Conservation (phyloP, 64 coral and sea anemone genomes). For the Platygyra sinensis region DNA sequence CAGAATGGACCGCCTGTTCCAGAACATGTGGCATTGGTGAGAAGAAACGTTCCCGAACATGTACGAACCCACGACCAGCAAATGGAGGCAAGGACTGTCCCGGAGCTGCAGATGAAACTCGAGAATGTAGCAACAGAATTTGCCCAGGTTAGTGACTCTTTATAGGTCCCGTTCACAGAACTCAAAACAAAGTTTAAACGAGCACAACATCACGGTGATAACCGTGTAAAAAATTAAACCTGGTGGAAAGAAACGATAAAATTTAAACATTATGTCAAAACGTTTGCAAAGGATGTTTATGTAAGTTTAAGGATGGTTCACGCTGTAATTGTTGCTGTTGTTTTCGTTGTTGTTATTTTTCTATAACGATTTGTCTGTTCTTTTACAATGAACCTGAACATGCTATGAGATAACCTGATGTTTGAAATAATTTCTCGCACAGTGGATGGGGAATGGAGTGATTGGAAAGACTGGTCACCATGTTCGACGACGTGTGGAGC, state of each 20-base stretch:
- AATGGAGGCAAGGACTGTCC: conserved; percentile 30
- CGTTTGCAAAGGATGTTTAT: no score
- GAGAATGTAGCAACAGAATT: conserved; percentile 24
- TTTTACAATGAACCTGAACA: no score
- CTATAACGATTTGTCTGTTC: no score
- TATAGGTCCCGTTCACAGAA: no score
- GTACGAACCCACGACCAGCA: conserved; percentile 28
- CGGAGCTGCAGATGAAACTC: background rate
- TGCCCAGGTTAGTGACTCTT: conserved; percentile 24
- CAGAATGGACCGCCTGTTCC: conserved; percentile 29
- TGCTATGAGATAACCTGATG: background rate
- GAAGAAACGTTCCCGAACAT: conserved; percentile 20
- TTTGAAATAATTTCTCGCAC: background rate
- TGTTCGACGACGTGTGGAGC: conserved; percentile 51
- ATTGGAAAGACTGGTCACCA: conserved; percentile 15
- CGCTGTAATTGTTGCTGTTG: no score
- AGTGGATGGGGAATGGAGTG: conserved; percentile 50
- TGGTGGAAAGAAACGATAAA: no score
- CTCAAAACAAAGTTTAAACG: no score
- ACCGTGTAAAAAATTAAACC: no score
- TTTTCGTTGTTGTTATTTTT: no score
- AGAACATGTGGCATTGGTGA: conserved; percentile 43
- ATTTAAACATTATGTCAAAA: no score
- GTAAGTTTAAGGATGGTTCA: no score
- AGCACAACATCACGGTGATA: no score